Conservation (phyloP, 2,113 vertebrate genomes). For the Bettongia penicillata region DNA sequence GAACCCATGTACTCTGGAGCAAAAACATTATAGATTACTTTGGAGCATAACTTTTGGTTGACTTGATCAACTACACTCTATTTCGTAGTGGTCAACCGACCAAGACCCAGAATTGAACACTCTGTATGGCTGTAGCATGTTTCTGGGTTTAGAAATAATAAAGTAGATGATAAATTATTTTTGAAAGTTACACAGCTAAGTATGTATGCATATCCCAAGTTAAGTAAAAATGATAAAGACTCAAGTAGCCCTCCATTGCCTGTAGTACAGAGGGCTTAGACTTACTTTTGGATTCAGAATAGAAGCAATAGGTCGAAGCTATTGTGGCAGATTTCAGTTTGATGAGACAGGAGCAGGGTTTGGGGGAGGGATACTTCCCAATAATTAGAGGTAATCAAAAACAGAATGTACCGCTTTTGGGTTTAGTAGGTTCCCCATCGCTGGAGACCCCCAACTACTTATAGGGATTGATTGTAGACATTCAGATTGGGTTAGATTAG, state of each 20-base stretch:
- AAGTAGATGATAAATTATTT: neutral
- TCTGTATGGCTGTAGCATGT: neutral
- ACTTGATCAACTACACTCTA: neutral
- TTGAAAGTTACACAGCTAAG: neutral
- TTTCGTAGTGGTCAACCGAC: neutral
- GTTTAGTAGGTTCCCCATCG: neutral
- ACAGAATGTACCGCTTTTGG: neutral
- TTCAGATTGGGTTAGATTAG: neutral
- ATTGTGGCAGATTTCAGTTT: neutral
- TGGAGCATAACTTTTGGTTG: neutral
- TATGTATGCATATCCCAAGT: neutral
- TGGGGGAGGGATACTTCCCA: neutral
- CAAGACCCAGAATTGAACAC: neutral
- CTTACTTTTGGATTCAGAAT: neutral
- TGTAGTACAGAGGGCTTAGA: neutral
- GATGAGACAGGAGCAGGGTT: neutral
- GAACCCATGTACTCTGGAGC: neutral
- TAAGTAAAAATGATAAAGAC: neutral
- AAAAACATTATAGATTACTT: neutral
- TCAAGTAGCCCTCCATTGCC: neutral
- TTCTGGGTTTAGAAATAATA: neutral
- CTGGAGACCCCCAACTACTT: neutral
- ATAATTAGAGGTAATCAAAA: neutral
- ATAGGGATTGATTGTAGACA: neutral
- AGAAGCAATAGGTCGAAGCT: neutral